Conservation (phyloP, 1,140 invertebrate genomes). For the Tribolium madens region DNA sequence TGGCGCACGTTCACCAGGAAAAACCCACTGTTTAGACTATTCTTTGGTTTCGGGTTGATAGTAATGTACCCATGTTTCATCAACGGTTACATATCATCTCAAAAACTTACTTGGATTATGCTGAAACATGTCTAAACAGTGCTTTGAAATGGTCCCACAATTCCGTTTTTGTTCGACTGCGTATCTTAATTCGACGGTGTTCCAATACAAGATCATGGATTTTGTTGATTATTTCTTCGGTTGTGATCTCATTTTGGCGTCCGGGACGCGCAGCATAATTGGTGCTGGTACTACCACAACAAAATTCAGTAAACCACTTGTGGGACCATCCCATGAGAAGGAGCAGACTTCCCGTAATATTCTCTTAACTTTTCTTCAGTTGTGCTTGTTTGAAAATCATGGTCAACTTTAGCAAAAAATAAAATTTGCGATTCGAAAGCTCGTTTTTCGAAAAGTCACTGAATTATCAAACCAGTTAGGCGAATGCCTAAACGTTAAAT, state of each 20-base stretch:
- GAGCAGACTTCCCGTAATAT: constrained; percentile 26
- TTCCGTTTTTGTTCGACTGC: constrained; percentile 22
- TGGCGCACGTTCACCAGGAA: no score
- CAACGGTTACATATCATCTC: constrained; percentile 59
- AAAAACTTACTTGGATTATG: constrained; percentile 17
- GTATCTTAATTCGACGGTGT: constrained; percentile 59
- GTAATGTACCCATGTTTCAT: constrained; percentile 65
- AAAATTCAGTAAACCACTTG: constrained; percentile 60
- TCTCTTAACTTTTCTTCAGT: constrained; percentile 1
- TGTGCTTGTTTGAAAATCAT: not conserved
- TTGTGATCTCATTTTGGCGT: no score
- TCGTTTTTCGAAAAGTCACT: not conserved
- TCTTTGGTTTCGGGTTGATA: constrained; percentile 63
- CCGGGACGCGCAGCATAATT: no score
- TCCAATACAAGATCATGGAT: constrained; percentile 56
- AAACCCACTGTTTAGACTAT: constrained; percentile 62
- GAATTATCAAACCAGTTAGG: constrained; percentile 7
- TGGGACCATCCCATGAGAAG: constrained; percentile 54
- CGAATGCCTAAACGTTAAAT: no score
- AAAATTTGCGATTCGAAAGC: not conserved
- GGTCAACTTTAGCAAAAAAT: not conserved
- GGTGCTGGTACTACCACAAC: constrained; percentile 59
- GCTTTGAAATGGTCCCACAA: not conserved
- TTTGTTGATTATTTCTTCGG: constrained; percentile 58
- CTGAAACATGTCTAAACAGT: constrained; percentile 20